A percentile compares a stretch with the other conserved stretches of the same genome.
Conservation (phyloP, 1,140 invertebrate species). For the Drosophila oshimai region DNA sequence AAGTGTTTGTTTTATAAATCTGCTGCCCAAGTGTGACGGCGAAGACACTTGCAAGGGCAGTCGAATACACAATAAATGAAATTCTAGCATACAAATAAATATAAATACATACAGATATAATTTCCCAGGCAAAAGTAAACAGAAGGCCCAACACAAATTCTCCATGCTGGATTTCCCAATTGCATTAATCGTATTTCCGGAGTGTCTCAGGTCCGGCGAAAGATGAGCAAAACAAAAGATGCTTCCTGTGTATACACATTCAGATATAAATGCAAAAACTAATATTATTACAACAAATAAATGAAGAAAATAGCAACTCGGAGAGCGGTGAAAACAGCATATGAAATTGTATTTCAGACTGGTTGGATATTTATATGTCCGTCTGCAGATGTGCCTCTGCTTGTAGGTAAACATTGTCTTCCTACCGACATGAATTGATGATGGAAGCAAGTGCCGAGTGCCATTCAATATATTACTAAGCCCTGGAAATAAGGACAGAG, state of each 20-base stretch:
- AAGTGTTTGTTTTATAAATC: slow-evolving; percentile 25
- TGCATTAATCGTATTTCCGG: slow-evolving; percentile 68
- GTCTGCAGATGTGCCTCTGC: slow-evolving; percentile 9
- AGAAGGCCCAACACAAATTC: slow-evolving; percentile 20
- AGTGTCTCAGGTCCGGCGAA: slow-evolving; percentile 15
- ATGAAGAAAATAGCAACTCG: slow-evolving; percentile 11
- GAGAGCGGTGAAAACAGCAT: slow-evolving; percentile 1
- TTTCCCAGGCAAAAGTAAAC: slow-evolving; percentile 26
- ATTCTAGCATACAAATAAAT: slow-evolving; percentile 30
- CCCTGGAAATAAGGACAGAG: not conserved
- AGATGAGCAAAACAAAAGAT: slow-evolving; percentile 52
- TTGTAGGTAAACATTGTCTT: slow-evolving; percentile 29
- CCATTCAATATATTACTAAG: not conserved
- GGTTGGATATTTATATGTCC: slow-evolving; percentile 12
- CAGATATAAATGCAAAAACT: slow-evolving; percentile 63
- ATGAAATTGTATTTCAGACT: slow-evolving; percentile 28
- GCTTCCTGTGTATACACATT: slow-evolving; percentile 36
- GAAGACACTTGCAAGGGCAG: not conserved
- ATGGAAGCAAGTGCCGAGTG: slow-evolving; percentile 1
- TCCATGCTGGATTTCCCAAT: slow-evolving; percentile 58
- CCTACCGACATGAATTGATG: slow-evolving; percentile 50
- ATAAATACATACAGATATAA: slow-evolving; percentile 10
- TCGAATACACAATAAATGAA: slow-evolving; percentile 42
- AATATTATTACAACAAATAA: slow-evolving; percentile 73
- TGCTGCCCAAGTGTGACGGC: not conserved